Percentiles rank a stretch among this genome's conserved stretches.
Conservation (phyloP, 2,888 invertebrate genomes). For the Tridacna crocea region DNA sequence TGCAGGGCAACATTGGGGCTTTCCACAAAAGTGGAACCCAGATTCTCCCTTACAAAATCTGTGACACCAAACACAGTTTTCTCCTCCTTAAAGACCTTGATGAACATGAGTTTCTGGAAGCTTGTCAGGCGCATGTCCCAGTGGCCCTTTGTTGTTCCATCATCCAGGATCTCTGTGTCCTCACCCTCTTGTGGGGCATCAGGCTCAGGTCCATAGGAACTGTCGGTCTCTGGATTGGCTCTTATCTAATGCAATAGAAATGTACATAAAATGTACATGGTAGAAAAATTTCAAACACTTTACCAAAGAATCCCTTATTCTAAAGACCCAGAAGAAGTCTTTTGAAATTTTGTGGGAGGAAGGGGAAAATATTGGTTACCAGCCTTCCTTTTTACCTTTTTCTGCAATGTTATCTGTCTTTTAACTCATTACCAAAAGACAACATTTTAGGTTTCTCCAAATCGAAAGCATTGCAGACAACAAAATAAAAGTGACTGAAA, state of each 20-base stretch:
- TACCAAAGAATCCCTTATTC: too few species aligned
- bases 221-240: conserved; percentile 80
- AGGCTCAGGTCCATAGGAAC: conserved; percentile 75
- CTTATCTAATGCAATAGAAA: conserved; percentile 67
- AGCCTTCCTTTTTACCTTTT: too few species aligned
- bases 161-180: conserved; percentile 62
- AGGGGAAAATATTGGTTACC: too few species aligned
- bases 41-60: conserved; percentile 90
- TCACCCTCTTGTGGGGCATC: conserved; percentile 59
- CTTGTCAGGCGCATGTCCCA: conserved; percentile 89
- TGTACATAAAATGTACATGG: neutral
- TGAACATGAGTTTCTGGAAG: conserved; percentile 92
- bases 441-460: too few species aligned
- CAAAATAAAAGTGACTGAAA: too few species aligned
- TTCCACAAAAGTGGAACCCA: conserved; percentile 93
- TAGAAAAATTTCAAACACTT: too few species aligned
- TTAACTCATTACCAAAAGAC: too few species aligned
- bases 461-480: too few species aligned
- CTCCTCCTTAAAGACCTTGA: conserved; percentile 91
- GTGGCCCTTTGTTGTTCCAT: conserved; percentile 81
- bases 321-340: too few species aligned
- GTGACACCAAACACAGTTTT: conserved; percentile 92
- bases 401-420: too few species aligned
- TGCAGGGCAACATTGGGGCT: conserved; percentile 89
- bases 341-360: too few species aligned